These are phyloP conservation scores for Junonia oenone DNA, from an alignment of 2,888 invertebrate genomes.

Conservation along the genomic window DNA sequence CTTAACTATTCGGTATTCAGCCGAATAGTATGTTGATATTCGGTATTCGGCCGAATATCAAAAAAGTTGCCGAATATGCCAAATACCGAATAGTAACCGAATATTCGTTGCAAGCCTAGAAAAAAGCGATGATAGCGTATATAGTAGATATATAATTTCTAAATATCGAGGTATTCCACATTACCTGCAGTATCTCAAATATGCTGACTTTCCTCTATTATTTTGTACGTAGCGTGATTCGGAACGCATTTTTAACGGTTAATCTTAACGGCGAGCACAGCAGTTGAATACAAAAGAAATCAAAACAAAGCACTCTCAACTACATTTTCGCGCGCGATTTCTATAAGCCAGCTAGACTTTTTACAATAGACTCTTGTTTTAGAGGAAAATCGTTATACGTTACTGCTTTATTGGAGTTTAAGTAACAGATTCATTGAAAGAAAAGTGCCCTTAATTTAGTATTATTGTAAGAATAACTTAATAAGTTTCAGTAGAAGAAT, in stretches of 20 bases:
- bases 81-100: too few species aligned
- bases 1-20: too few species aligned
- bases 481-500: constrained; percentile 36
- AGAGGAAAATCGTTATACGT: neutral
- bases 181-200: too few species aligned
- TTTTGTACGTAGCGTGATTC: constrained; percentile 22
- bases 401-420: neutral
- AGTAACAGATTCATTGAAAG: too few species aligned
- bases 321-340: constrained; percentile 36
- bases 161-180: too few species aligned
- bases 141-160: too few species aligned
- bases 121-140: too few species aligned
- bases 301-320: constrained; percentile 14
- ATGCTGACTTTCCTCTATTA: too few species aligned
- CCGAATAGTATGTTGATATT: too few species aligned
- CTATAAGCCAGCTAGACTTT: neutral
- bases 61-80: too few species aligned
- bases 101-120: too few species aligned
- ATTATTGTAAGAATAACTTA: neutral
- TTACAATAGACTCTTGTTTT: neutral
- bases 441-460: neutral
- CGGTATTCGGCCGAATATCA: too few species aligned
- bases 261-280: constrained; percentile 1
- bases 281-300: constrained; percentile 13
- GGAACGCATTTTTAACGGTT: constrained; percentile 40